These are phyloP conservation scores for Trichonephila inaurata DNA, from an alignment of 1,140 invertebrate genomes.

Conservation along the genomic window DNA sequence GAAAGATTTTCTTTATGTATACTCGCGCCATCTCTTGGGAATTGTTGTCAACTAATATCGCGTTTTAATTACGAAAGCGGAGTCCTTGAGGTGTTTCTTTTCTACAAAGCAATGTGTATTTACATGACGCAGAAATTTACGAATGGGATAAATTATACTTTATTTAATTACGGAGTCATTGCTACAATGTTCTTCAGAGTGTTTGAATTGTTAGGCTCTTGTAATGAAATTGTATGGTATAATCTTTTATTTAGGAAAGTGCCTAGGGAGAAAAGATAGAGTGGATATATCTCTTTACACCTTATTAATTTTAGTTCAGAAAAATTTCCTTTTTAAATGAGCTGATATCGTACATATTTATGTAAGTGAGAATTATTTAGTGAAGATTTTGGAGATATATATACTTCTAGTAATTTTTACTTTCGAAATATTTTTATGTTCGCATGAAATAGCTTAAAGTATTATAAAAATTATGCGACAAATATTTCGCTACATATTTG, in stretches of 20 bases:
- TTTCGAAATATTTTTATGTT: not conserved
- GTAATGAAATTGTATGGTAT: no score
- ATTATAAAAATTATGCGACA: no score
- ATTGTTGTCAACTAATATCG: not conserved
- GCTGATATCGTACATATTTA: no score
- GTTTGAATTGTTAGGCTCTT: not conserved
- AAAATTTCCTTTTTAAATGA: no score
- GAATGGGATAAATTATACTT: not conserved
- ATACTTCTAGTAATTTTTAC: no score
- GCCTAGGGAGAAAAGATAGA: not conserved
- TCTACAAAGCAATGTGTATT: not conserved
- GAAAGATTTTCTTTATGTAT: not conserved
- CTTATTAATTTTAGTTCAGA: no score
- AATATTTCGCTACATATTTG: no score
- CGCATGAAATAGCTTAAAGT: not conserved
- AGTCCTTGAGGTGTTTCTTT: not conserved
- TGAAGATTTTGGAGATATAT: no score
- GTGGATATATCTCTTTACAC: not conserved
- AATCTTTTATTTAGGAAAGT: no score
- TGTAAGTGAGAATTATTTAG: no score
- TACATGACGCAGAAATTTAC: not conserved
- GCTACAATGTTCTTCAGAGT: not conserved
- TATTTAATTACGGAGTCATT: not conserved
- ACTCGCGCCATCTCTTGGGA: constrained; percentile 43
- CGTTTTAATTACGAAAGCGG: not conserved